Evolutionary conservation across 1,140 invertebrate genomes (phyloP), one percentile per base, ranked within the genome.

Genomic region (Pomacea maculata): DNA sequence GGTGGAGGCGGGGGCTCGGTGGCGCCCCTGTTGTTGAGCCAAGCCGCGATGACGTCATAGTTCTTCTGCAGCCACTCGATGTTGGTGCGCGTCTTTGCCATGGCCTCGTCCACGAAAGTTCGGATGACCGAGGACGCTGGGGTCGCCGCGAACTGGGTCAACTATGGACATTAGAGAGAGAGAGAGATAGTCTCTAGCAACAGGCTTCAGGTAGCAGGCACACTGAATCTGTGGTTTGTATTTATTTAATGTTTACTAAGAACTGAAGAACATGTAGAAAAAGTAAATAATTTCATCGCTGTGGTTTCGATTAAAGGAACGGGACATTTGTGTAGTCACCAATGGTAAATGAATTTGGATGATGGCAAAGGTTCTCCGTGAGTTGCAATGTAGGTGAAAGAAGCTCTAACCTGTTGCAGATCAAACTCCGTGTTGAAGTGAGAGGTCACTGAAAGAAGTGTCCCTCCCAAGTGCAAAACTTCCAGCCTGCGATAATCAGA

Each of bases 21-120:
- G 0, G 52, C 55, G 0, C 76, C 71, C 19, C 81, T 74, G 15
- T 78, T 68, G 17, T 82, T 67, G 5, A 80, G 72, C 79, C 79
- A 80, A n/a, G 63, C 64, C 8, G n/a, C 19, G 63, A 75, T 67
- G n/a, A 54, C 34, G 54, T 80, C 63, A n/a, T 75, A 75, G 72
- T 80, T 80, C 63, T 61, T 34, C 15, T n/a, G 10, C 29, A 80
- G 64, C 79, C 79, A 80, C 10, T 14, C 72, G 21, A 80, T 80
- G 73, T 80, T 80, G 72, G 57, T 29, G 9, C 73, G 21, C 15
- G 72, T 80, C 57, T 73, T 57, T 25, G 70, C 71, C 7, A 80
- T 67, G 64, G 73, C 72, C 19, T 57, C 57, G 6, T 75, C 73
- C 29, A 80, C 21, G 52, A 75, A 55, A 15, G 71, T 25, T 3